Evolutionary conservation across 2,113 vertebrate species (phyloP).

Genomic region (Perca flavescens): DNA sequence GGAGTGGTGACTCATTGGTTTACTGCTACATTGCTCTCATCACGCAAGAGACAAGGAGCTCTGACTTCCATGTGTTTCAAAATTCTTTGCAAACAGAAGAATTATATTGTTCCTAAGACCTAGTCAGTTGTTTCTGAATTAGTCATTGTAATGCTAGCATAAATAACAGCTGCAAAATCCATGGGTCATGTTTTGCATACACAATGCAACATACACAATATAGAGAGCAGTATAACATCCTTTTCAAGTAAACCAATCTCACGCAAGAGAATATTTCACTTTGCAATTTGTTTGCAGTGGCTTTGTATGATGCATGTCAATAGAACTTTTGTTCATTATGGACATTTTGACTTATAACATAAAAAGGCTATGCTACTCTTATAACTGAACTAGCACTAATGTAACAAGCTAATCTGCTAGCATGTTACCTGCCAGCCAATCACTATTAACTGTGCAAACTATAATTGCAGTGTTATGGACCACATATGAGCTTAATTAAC

Average conservation of each 20-base stretch:
- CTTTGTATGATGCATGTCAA: background rate
- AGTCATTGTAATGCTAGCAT: background rate
- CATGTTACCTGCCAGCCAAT: background rate
- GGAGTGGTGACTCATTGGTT: background rate
- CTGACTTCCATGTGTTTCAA: background rate
- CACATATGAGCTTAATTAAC: no score
- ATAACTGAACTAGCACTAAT: no score
- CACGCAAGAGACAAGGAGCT: background rate
- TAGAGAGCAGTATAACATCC: background rate
- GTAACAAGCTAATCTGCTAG: no score
- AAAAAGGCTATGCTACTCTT: no score
- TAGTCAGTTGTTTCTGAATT: background rate
- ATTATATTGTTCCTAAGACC: background rate
- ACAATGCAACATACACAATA: background rate
- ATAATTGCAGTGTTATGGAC: background rate
- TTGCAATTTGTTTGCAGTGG: background rate
- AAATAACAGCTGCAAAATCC: background rate
- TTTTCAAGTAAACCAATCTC: background rate
- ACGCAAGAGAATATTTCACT: background rate
- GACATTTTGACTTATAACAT: no score
- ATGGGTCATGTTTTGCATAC: background rate
- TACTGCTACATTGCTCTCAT: background rate
- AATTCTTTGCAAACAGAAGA: background rate
- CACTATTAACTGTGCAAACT: background rate
- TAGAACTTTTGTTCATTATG: no score